Conservation (phyloP, 2,888 invertebrate species). For the Calliphora vomitoria region DNA sequence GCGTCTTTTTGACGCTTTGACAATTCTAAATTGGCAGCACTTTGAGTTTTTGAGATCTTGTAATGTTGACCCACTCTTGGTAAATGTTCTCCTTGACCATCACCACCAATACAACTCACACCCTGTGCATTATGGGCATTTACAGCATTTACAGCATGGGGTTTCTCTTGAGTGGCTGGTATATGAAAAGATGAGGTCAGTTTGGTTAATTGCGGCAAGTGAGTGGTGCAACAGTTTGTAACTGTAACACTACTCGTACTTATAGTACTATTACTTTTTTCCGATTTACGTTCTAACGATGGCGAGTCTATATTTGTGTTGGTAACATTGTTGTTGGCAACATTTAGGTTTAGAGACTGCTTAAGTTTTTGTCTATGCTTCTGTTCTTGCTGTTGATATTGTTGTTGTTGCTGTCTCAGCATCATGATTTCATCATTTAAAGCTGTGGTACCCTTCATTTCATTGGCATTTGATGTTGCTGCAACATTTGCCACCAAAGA, state of each 20-base stretch:
- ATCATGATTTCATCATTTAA: constrained; percentile 76
- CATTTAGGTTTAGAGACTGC: constrained; percentile 44
- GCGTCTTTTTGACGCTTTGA: constrained; percentile 83
- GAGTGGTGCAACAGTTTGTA: constrained; percentile 83
- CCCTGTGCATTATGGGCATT: constrained; percentile 46
- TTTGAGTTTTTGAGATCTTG: constrained; percentile 79
- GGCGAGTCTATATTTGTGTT: constrained; percentile 76
- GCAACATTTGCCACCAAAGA: constrained; percentile 72
- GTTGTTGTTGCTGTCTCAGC: constrained; percentile 67
- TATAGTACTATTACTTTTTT: constrained; percentile 83
- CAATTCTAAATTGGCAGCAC: constrained; percentile 79
- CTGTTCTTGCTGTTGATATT: constrained; percentile 46
- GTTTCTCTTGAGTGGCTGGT: constrained; percentile 75
- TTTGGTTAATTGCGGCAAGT: constrained; percentile 83
- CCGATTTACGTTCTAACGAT: constrained; percentile 83
- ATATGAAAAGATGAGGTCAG: constrained; percentile 83
- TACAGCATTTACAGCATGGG: constrained; percentile 50
- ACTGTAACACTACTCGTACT: constrained; percentile 82
- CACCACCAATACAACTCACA: neutral
- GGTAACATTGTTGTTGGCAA: constrained; percentile 23
- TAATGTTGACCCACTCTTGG: constrained; percentile 64
- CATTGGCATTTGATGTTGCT: constrained; percentile 42
- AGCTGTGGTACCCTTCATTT: constrained; percentile 65
- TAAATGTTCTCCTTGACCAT: constrained; percentile 6
- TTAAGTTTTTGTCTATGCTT: constrained; percentile 75